Evolutionary conservation across 2,113 vertebrate genomes (phyloP), one percentile per base, ranked within the genome.

Genomic region (Bos taurus): DNA sequence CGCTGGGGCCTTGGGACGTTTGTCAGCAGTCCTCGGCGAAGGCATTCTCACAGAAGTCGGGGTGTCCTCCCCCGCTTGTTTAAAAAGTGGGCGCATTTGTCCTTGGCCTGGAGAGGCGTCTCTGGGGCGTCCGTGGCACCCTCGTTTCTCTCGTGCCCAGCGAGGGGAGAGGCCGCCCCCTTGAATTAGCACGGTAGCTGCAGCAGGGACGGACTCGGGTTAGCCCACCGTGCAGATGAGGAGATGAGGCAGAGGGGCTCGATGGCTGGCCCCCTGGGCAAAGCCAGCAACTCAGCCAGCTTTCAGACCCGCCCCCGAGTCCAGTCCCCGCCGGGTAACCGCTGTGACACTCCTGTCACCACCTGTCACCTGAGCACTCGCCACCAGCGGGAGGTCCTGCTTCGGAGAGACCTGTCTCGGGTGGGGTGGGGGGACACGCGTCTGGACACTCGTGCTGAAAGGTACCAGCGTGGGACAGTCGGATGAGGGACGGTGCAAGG

Each of bases 131-230:
- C 33, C 0, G 1, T 21, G 1, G 43, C 14, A 7, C 30, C 16
- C 40, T 26, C 43, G 33, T 33, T 30, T 54, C 50, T 28, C 15
- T 0, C 2, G 0, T 16, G 33, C 48, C 71, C 19, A 64, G 54
- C 0, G 1, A n/a, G 57, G 23, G 19, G 62, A 3, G 5, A 28
- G 82, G 60, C 25, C 30, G 54, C 17, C 50, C 59, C 2, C 6
- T 46, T n/a, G 46, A 21, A 4, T 33, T 8, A 11, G 59, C 21
- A 25, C 0, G 2, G 0, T 6, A 77, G 64, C 56, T 7, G 15
- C 8, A 7, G 19, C 7, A 21, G 19, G 10, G 11, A n/a, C 13
- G 26, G 10, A 0, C 13, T 64, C 3, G 0, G 0, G 4, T 33
- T 23, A 52, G 83, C 40, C 30, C 7, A 4, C 46, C 30, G 43